Conservation (phyloP, 2,888 invertebrate species). For the Branchellion lobata region DNA sequence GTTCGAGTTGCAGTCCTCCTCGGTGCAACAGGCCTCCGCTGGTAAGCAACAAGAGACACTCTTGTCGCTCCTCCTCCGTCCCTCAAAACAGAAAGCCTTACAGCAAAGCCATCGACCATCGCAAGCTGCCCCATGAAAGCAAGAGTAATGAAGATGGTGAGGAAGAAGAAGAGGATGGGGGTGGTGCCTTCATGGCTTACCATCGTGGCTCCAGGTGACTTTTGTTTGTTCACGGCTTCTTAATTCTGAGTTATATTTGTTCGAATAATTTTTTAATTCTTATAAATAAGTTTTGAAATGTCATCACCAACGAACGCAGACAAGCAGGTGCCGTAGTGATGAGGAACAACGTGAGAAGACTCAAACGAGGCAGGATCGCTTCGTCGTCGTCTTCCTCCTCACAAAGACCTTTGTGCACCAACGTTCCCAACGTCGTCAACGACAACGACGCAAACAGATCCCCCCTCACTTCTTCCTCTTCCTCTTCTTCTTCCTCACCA, state of each 20-base stretch:
- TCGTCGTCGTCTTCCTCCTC: slow-evolving; percentile 6
- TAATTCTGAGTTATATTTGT: too few species aligned
- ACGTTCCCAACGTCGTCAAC: neutral
- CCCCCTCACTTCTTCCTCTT: neutral
- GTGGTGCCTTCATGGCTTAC: neutral
- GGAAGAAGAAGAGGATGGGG: neutral
- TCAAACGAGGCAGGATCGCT: slow-evolving; percentile 10
- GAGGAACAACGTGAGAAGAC: neutral
- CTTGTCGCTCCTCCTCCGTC: neutral
- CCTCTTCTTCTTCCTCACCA: neutral
- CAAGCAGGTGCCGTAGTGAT: neutral
- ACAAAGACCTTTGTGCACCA: neutral
- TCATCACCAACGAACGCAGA: neutral
- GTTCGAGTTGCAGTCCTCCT: slow-evolving; percentile 31
- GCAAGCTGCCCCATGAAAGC: neutral
- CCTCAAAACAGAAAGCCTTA: neutral
- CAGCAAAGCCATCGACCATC: neutral
- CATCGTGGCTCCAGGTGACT: too few species aligned
- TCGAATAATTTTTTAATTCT: too few species aligned
- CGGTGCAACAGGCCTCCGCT: neutral
- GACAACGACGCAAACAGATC: slow-evolving; percentile 2
- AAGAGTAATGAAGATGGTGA: neutral
- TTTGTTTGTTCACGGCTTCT: too few species aligned
- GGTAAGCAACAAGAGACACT: too few species aligned
- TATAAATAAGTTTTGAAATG: too few species aligned